Evolutionary conservation across 2,888 invertebrate genomes (phyloP).

Genomic region (Cheilosia soror): DNA sequence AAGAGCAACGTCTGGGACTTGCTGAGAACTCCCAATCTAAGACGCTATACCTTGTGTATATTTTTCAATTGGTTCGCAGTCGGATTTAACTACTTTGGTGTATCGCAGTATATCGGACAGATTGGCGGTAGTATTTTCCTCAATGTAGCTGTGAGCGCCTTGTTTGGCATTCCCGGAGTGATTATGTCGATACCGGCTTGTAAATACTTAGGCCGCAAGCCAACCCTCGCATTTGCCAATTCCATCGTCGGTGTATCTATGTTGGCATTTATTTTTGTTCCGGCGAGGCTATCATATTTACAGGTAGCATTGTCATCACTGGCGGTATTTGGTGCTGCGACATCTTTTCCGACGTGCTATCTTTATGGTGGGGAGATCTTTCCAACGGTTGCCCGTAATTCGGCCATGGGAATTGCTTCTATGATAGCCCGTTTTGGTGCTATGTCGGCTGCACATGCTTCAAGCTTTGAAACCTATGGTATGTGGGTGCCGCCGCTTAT

Average conservation of each 20-base stretch:
- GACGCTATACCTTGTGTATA: slow-evolving; percentile 85
- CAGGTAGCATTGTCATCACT: slow-evolving; percentile 84
- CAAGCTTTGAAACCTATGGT: slow-evolving; percentile 85
- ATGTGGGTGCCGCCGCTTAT: slow-evolving; percentile 88
- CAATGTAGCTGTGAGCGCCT: slow-evolving; percentile 91
- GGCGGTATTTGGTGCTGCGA: slow-evolving; percentile 91
- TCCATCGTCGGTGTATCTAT: slow-evolving; percentile 87
- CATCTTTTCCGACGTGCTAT: slow-evolving; percentile 92
- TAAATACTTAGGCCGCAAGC: slow-evolving; percentile 88
- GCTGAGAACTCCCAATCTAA: slow-evolving; percentile 87
- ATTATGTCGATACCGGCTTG: slow-evolving; percentile 85
- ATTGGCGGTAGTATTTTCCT: slow-evolving; percentile 91
- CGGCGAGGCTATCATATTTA: slow-evolving; percentile 78
- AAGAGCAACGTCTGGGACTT: slow-evolving; percentile 86
- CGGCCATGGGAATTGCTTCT: slow-evolving; percentile 92
- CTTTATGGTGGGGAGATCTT: slow-evolving; percentile 93
- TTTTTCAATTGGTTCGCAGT: slow-evolving; percentile 87
- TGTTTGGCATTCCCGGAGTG: slow-evolving; percentile 87
- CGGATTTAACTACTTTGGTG: slow-evolving; percentile 91
- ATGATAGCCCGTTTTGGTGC: slow-evolving; percentile 93
- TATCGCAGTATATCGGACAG: slow-evolving; percentile 92
- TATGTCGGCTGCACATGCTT: slow-evolving; percentile 91
- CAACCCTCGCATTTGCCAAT: slow-evolving; percentile 87
- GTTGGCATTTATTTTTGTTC: slow-evolving; percentile 87
- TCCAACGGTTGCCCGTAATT: slow-evolving; percentile 92